Evolutionary conservation across 1,140 invertebrate species (phyloP).

Genomic region (Apis dorsata): DNA sequence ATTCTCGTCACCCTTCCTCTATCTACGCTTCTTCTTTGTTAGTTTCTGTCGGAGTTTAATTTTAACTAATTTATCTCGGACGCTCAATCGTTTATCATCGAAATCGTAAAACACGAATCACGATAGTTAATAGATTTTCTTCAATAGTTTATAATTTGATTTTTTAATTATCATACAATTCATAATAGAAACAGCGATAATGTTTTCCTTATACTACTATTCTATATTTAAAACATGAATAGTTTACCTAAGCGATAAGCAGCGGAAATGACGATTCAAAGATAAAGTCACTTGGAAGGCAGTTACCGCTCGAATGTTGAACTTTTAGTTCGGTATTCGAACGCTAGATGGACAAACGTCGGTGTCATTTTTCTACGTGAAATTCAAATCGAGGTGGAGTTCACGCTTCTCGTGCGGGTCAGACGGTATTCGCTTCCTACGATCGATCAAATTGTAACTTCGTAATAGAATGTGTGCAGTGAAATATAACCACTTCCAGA

Average conservation of each 20-base stretch:
- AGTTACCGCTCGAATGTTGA: conserved; percentile 14
- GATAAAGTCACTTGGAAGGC: not conserved
- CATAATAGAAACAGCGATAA: not conserved
- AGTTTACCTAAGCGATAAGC: not conserved
- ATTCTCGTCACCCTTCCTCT: conserved; percentile 61
- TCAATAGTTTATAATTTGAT: not conserved
- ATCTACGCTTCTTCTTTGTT: conserved; percentile 61
- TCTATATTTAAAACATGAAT: not conserved
- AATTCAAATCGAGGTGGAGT: conserved; percentile 34
- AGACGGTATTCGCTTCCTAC: conserved; percentile 15
- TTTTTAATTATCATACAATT: not conserved
- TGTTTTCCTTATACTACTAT: too few species aligned
- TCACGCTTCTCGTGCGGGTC: conserved; percentile 17
- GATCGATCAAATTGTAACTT: conserved; percentile 35
- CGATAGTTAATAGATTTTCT: not conserved
- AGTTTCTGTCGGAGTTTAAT: conserved; percentile 69
- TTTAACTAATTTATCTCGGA: conserved; percentile 75
- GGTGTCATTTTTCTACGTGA: conserved; percentile 9
- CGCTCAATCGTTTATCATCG: conserved; percentile 68
- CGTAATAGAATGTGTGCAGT: conserved; percentile 30
- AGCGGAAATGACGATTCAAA: not conserved
- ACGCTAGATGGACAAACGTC: conserved; percentile 11
- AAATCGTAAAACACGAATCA: conserved; percentile 52
- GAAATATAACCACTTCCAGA: conserved; percentile 32
- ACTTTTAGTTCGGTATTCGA: not conserved